Evolutionary conservation across 2,113 vertebrate genomes (phyloP).

Genomic region (Gracilinanus agilis): DNA sequence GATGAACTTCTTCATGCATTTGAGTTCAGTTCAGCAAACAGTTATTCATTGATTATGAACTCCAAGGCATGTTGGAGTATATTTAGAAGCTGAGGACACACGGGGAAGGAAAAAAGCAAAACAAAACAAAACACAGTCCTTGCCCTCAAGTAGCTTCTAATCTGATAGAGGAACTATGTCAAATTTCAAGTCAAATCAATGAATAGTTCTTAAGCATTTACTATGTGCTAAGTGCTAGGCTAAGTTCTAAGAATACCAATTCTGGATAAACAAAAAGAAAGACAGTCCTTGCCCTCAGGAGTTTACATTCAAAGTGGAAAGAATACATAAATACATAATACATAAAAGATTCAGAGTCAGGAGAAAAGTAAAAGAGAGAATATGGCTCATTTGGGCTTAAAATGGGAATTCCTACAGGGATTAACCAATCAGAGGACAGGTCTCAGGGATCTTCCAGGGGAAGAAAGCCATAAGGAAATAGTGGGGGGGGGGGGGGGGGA

Average conservation of each 20-base stretch:
- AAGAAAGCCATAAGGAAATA: background rate
- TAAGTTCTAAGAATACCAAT: background rate
- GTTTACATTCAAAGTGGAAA: too few species aligned
- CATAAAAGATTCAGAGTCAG: background rate
- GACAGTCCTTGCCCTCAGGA: background rate
- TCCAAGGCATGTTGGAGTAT: background rate
- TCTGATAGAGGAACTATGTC: too few species aligned
- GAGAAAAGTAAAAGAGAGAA: background rate
- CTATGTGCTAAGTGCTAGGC: background rate
- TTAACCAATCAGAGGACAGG: background rate
- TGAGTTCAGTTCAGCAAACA: background rate
- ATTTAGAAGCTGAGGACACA: background rate
- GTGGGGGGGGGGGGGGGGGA: background rate
- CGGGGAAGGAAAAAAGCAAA: too few species aligned
- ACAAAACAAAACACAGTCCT: too few species aligned
- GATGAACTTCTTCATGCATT: background rate
- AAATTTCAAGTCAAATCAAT: too few species aligned
- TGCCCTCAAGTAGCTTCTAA: too few species aligned
- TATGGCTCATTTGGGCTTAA: background rate
- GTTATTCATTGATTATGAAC: background rate
- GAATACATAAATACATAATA: too few species aligned
- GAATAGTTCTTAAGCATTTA: too few species aligned
- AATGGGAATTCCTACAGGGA: background rate
- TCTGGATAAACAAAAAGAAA: background rate
- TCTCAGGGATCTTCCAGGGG: background rate